Evolutionary conservation across 2,797 vertebrate species (phyloP).

Genomic region (Varecia variegata): DNA sequence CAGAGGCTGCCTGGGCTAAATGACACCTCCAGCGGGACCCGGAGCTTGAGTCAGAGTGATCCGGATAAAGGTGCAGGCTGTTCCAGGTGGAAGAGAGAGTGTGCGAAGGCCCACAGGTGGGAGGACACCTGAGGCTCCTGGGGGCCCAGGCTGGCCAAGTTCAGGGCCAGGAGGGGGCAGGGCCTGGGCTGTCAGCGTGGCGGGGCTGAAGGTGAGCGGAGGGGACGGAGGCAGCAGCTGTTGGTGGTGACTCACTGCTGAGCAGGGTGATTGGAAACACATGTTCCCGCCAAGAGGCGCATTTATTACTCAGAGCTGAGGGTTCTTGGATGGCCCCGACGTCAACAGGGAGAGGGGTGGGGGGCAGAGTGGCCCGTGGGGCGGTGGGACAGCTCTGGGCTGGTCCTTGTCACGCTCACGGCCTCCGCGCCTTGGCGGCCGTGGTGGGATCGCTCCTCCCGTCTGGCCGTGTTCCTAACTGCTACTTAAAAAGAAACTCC

Average conservation of each 20-base stretch:
- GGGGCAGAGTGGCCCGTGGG: neutral
- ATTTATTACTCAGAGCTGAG: neutral
- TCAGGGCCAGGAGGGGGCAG: conserved; percentile 8
- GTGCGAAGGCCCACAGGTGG: neutral
- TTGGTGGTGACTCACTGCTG: conserved; percentile 76
- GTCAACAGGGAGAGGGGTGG: conserved; percentile 11
- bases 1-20: neutral
- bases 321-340: conserved; percentile 44
- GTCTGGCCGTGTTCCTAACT: neutral
- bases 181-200: neutral
- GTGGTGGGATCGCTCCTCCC: rapidly evolving
- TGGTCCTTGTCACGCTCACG: neutral
- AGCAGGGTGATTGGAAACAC: conserved; percentile 80
- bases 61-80: rapidly evolving
- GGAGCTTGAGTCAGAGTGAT: neutral
- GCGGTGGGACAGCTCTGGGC: neutral
- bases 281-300: conserved; percentile 39
- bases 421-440: neutral
- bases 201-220: conserved; percentile 20
- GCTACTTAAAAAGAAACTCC: too few relatives aligned
- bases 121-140: neutral
- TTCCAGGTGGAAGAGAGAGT: rapidly evolving
- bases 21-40: neutral
- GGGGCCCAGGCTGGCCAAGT: neutral
- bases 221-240: neutral